Percentiles rank a stretch among this genome's conserved stretches.
Evolutionary conservation across 2,888 invertebrate species (phyloP).

Genomic region (Drosophila vallismaia): DNA sequence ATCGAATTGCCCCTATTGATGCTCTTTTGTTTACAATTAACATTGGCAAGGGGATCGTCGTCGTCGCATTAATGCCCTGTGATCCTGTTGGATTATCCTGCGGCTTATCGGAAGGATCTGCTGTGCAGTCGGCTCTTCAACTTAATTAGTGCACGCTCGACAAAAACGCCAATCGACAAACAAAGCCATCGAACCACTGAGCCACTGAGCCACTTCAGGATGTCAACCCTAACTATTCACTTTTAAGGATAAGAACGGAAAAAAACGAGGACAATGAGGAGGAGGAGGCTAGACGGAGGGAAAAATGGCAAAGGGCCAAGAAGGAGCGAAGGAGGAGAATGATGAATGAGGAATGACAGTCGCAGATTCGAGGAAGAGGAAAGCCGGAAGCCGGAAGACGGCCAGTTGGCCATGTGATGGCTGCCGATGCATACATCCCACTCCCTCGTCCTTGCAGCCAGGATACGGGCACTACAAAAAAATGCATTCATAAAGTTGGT

Average conservation of each 20-base stretch:
- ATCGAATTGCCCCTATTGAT: constrained; percentile 1
- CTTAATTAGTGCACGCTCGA: constrained; percentile 75
- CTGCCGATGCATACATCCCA: constrained; percentile 75
- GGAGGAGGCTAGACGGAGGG: constrained; percentile 3
- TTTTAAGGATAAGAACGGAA: background rate
- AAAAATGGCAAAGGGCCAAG: constrained; percentile 23
- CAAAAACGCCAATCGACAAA: constrained; percentile 56
- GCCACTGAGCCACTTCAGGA: constrained; percentile 59
- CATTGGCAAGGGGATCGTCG: background rate
- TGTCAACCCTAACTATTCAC: constrained; percentile 54
- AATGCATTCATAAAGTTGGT: background rate
- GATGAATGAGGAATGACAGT: constrained; percentile 42
- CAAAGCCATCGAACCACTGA: constrained; percentile 33
- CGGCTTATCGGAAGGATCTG: constrained; percentile 56
- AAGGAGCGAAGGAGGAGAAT: constrained; percentile 10
- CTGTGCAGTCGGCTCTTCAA: constrained; percentile 38
- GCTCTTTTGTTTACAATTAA: background rate
- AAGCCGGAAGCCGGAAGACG: constrained; percentile 57
- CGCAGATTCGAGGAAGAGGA: constrained; percentile 19
- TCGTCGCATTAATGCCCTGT: background rate
- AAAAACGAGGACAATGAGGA: constrained; percentile 2
- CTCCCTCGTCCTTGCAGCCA: constrained; percentile 17
- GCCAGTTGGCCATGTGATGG: constrained; percentile 54
- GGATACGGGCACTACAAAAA: constrained; percentile 9
- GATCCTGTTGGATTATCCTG: constrained; percentile 24